Evolutionary conservation across 2,888 invertebrate species (phyloP), one percentile per base, ranked within the genome.

Genomic region (Brachypalpus laphriformis): DNA sequence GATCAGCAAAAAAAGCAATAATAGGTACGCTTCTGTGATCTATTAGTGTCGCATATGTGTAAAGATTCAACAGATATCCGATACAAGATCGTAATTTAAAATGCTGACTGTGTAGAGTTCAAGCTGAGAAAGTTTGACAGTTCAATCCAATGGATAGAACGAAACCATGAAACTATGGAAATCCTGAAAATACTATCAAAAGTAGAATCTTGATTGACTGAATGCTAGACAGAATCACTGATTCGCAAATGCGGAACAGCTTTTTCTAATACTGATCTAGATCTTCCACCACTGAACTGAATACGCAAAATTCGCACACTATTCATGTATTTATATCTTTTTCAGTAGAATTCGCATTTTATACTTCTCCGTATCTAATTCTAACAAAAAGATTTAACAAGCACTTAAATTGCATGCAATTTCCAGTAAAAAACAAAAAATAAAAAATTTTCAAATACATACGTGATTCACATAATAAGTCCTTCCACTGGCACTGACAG

Each of bases 381-480:
- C 68, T 75, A 76, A 70, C 37, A 68, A 75, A 47, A 45, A 14
- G 20, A 40, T 5, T 11, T 4, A 31, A 18, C 2, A 47, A 56
- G 40, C n/a, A 57, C 56, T 68, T 22, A 85, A 85, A 75, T 70
- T 71, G 70, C 85, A 85, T 16, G 47, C 71, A 47, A 81, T 85
- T 80, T 81, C 75, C 66, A 85, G 49, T 81, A 74, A 80, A 54
- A 68, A 66, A 65, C 25, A 47, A 65, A 63, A 47, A 51, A 37
- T 61, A 61, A 28, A 63, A 20, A 57, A 72, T n/a, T n/a, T n/a
- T n/a, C 28, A 61, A 22, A 66, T 81, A 85, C 85, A 51, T 85
- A 85, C 85, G 85, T 85, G 85, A 85, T 71, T 81, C 66, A 57
- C 75, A 85, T 85, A 65, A 42, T 45, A 68, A 81, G 51, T 20